phyloP scores from a whole-genome alignment of 2,888 invertebrate species.

The Strigamia transsilvanica region DNA sequence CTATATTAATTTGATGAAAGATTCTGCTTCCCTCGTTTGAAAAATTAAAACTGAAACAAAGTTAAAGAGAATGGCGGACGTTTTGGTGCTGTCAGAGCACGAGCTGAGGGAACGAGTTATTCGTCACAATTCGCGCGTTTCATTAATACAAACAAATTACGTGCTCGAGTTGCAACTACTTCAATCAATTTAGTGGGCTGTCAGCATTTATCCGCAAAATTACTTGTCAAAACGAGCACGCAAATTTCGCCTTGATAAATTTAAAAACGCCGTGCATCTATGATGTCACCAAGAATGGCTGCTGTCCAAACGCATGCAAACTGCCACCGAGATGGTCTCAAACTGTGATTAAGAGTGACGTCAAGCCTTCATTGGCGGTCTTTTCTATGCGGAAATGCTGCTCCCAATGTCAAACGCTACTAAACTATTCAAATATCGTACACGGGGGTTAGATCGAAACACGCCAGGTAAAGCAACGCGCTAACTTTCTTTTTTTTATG shows the following conservation, averaged over 20 bases:
- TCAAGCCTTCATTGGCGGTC: conserved; percentile 14
- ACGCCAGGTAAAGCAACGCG: background rate
- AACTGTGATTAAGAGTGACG: conserved; percentile 34
- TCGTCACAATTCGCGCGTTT: background rate
- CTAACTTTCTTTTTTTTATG: conserved; percentile 22
- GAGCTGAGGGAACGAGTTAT: too few relatives aligned
- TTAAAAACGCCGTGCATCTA: background rate
- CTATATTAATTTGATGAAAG: background rate
- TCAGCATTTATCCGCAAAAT: background rate
- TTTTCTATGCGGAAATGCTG: background rate
- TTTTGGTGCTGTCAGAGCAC: too few relatives aligned
- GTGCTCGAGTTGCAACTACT: background rate
- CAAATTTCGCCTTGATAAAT: conserved; percentile 11
- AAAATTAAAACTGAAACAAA: too few relatives aligned
- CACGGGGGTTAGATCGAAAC: background rate
- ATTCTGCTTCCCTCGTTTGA: background rate
- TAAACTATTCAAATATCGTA: conserved; percentile 31
- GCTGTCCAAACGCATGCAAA: conserved; percentile 24
- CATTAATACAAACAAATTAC: background rate
- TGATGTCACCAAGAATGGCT: conserved; percentile 10
- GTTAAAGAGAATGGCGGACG: too few relatives aligned
- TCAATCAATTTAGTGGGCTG: conserved; percentile 14
- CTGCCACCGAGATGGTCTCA: background rate
- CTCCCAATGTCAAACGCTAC: conserved; percentile 8
- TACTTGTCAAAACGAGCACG: conserved; percentile 7